These are phyloP conservation scores for Rhea americana DNA, from an alignment of 2,113 vertebrate species.

Conservation along the genomic window DNA sequence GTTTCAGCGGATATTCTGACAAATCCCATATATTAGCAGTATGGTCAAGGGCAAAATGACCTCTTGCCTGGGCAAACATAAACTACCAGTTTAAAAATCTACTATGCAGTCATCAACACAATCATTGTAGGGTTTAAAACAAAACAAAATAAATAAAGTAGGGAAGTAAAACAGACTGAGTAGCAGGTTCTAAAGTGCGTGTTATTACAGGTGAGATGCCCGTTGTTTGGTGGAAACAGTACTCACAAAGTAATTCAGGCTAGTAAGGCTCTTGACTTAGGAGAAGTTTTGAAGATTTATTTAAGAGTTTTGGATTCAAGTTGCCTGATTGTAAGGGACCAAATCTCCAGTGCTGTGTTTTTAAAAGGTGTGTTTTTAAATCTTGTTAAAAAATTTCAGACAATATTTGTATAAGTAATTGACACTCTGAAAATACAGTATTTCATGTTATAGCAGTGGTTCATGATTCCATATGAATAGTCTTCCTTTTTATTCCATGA, in stretches of 20 bases:
- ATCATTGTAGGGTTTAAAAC: not conserved
- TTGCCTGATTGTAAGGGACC: not conserved
- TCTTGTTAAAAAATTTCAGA: not conserved
- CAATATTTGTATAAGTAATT: not conserved
- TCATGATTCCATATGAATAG: not conserved
- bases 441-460: not conserved
- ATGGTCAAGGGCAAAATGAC: not conserved
- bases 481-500: fast-evolving
- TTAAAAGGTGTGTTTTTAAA: not conserved
- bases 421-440: not conserved
- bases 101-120: not conserved
- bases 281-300: not conserved
- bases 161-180: not conserved
- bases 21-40: not conserved
- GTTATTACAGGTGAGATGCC: not conserved
- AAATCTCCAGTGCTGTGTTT: not conserved
- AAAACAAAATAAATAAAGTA: too few species aligned
- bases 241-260: not conserved
- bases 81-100: fast-evolving
- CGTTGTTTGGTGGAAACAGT: not conserved
- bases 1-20: not conserved
- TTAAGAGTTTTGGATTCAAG: not conserved
- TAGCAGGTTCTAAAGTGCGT: not conserved
- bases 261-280: not conserved
- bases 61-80: not conserved